phyloP scores from a whole-genome alignment of 2,888 invertebrate species.

The Andricus curvator region DNA sequence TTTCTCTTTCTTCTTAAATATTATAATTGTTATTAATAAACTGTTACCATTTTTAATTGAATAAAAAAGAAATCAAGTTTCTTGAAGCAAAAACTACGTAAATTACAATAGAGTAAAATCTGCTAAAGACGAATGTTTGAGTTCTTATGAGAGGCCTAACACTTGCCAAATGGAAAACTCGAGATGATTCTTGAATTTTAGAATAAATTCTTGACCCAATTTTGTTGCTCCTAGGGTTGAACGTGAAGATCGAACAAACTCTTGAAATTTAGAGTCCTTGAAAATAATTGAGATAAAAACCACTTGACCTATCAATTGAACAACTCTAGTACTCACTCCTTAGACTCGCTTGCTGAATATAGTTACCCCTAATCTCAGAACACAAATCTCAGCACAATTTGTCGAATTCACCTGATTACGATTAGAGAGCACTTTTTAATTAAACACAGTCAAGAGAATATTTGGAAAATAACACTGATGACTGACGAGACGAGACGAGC shows the following conservation, averaged over 20 bases:
- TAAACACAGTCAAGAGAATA: not conserved
- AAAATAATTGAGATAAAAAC: slow-evolving; percentile 39
- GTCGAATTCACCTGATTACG: slow-evolving; percentile 2
- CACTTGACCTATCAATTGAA: slow-evolving; percentile 34
- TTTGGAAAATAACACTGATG: not conserved
- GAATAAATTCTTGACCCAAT: slow-evolving; percentile 33
- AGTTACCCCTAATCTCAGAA: slow-evolving; percentile 2
- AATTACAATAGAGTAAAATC: not conserved
- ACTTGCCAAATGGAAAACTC: not conserved
- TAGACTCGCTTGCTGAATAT: slow-evolving; percentile 14
- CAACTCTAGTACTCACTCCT: slow-evolving; percentile 25
- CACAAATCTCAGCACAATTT: slow-evolving; percentile 11
- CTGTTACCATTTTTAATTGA: not conserved
- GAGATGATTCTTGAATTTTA: slow-evolving; percentile 15
- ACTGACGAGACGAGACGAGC: not conserved
- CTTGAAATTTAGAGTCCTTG: slow-evolving; percentile 23
- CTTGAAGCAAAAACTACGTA: too few relatives aligned
- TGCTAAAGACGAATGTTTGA: not conserved
- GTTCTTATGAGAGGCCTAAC: not conserved
- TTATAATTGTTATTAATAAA: not conserved
- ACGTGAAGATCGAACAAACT: slow-evolving; percentile 29
- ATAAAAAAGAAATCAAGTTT: too few relatives aligned
- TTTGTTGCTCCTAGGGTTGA: slow-evolving; percentile 9
- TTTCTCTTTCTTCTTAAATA: not conserved
- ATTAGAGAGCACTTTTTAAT: slow-evolving; percentile 9